Evolutionary conservation across 2,113 vertebrate genomes (phyloP), one percentile per base, ranked within the genome.

Genomic region (Caranx ignobilis): DNA sequence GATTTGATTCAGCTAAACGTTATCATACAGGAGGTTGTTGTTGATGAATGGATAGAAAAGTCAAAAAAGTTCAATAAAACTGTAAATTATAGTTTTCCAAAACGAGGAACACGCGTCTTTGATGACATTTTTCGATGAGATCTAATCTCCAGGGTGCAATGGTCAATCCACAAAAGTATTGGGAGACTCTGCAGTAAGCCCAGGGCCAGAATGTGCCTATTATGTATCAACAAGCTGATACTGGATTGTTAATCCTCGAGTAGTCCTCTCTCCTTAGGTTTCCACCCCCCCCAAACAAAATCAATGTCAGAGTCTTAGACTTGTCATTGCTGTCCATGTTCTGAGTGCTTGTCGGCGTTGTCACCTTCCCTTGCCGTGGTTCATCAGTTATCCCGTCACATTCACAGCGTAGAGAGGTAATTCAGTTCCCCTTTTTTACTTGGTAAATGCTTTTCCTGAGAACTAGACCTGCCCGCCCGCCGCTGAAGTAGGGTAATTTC

Each of bases 401-500:
- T 72, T 78, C 34, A 12, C 9, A 2, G 55, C 37, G 21, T 60
- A 39, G 54, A 72, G 31, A 68, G 64, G 83, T 81, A 85, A 85
- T 84, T 64, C 61, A 77, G 73, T 26, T 26, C 34, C 45, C 61
- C 35, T 71, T 82, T 83, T 82, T 68, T 73, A 67, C 79, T 81
- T 65, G 37, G 66, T 83, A 84, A 82, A 82, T 56, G 70, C 79
- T 79, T 73, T 73, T 71, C 64, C 35, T 19, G 65, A 79, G 63
- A 72, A 76, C 7, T 34, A 86, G 70, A 63, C 67, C 65, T 78
- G 73, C 31, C 75, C 48, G 72, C 52, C 52, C 66, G 32, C 61
- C 21, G 60, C 81, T 85, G 83, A 83, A 87, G 83, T 31, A 21
- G 82, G 5, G 77, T 85, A 83, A 90, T 91, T 86, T 87, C 70